Percentiles rank a stretch among this genome's conserved stretches.
These are phyloP conservation scores for Rhinolophus sinicus DNA, from an alignment of 2,113 vertebrate species.

Conservation along the genomic window DNA sequence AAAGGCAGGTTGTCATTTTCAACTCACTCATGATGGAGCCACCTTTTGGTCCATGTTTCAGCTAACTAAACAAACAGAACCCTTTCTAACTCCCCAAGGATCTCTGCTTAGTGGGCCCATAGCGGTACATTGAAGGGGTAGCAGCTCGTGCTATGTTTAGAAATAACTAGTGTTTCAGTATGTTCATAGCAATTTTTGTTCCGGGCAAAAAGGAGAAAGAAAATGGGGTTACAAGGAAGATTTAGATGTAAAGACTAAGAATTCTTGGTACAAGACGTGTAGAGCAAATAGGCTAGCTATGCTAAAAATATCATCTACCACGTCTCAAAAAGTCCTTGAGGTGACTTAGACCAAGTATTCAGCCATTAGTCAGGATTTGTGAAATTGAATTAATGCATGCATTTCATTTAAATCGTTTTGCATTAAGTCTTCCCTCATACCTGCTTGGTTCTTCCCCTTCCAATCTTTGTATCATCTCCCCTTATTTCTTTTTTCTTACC, in stretches of 20 bases:
- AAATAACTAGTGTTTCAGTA: neutral
- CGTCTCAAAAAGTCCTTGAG: neutral
- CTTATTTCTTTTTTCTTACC: conserved; percentile 30
- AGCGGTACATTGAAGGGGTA: neutral
- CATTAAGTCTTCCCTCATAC: neutral
- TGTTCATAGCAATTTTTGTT: neutral
- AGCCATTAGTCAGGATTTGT: conserved; percentile 25
- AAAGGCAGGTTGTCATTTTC: neutral
- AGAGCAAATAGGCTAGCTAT: neutral
- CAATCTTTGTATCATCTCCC: conserved; percentile 9
- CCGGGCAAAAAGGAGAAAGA: neutral
- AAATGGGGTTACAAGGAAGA: neutral
- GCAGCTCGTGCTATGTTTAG: neutral
- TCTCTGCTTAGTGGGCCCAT: neutral
- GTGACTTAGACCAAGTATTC: conserved; percentile 54
- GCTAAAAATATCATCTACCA: neutral
- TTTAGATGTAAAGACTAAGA: neutral
- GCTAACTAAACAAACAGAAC: neutral
- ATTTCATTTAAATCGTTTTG: conserved; percentile 56
- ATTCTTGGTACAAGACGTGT: neutral
- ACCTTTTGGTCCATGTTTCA: conserved; percentile 18
- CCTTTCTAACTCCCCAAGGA: neutral
- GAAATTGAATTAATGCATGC: conserved; percentile 49
- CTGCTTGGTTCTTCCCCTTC: neutral
- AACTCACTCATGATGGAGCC: neutral